Conservation (phyloP, 2,888 invertebrate genomes). For the Caenorhabditis sp. region DNA sequence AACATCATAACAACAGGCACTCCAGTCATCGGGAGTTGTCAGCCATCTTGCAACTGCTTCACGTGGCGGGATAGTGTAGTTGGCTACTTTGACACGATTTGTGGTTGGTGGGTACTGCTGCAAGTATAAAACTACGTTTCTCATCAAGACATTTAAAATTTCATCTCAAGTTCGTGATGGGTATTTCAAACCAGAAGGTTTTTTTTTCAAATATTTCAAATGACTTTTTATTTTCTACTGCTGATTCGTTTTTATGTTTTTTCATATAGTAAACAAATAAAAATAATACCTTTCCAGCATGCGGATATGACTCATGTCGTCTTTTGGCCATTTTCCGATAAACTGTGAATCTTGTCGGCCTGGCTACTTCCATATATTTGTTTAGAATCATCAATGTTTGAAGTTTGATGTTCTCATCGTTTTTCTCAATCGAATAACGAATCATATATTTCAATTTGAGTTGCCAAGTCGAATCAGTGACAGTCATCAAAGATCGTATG, state of each 20-base stretch:
- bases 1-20: constrained; percentile 8
- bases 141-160: background rate
- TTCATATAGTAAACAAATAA: no score
- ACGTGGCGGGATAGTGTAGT: background rate
- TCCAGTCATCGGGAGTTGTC: constrained; percentile 27
- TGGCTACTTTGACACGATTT: background rate
- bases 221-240: no score
- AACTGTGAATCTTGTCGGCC: constrained; percentile 8
- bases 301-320: constrained; percentile 3
- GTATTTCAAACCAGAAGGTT: no score
- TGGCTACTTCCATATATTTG: constrained; percentile 21
- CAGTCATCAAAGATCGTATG: constrained; percentile 30
- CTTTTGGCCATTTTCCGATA: constrained; percentile 11
- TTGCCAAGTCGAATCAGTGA: constrained; percentile 47
- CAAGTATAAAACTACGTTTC: no score
- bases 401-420: constrained; percentile 28
- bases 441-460: constrained; percentile 42
- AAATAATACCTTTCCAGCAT: background rate
- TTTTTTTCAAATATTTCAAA: no score
- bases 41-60: constrained; percentile 17
- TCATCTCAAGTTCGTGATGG: background rate
- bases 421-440: constrained; percentile 21
- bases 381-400: constrained; percentile 38
- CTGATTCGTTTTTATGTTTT: no score
- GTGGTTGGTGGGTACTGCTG: no score